Base-by-base conservation (phyloP, 2,888 invertebrate genomes). In the Shargacucullia verbasci region DNA sequence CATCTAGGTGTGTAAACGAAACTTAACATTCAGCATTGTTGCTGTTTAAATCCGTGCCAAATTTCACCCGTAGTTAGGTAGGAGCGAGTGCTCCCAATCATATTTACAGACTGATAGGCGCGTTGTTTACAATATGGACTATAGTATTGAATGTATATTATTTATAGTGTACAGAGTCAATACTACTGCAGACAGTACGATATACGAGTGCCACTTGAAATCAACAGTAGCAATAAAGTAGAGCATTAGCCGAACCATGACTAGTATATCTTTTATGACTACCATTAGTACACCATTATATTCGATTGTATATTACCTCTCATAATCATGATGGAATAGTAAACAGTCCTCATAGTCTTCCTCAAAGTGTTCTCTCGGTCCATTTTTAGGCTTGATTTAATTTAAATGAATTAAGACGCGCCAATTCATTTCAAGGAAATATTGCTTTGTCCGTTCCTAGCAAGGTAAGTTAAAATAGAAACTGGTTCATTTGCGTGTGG, bases 251-350 rank as follows among this genome's bases (percentile, higher is more conserved):
- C 27, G 55, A 56, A 47, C 13, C 38, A 55, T 38, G 56, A n/a
- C 48, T 61, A 52, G 11, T 14, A 2, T 69, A 69, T 62, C 43
- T 47, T 44, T 69, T 69, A 66, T 47, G 37, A 29, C 25, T 15
- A 7, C 38, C 40, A 48, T 69, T 69, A 52, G 34, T 58, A 63
- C 47, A 35, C 43, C 40, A 63, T 63, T 70, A 48, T 12, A 27
- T 53, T 35, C 12, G 37, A 52, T 58, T 52, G 38, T 45, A 12
- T 50, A 45, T 45, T 45, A 31, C 46, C 44, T 37, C 57, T 52
- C 57, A 37, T 29, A 31, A 35, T 39, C 14, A 37, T 39, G 50
- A 25, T 62, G 45, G 14, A 10, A 20, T 55, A 7, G 34, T 10
- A 52, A 34, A 40, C 34, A 15, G 38, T 4, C 4, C 13, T 27